phyloP scores from a whole-genome alignment of 2,113 vertebrate species.

The Pituophis catenifer region DNA sequence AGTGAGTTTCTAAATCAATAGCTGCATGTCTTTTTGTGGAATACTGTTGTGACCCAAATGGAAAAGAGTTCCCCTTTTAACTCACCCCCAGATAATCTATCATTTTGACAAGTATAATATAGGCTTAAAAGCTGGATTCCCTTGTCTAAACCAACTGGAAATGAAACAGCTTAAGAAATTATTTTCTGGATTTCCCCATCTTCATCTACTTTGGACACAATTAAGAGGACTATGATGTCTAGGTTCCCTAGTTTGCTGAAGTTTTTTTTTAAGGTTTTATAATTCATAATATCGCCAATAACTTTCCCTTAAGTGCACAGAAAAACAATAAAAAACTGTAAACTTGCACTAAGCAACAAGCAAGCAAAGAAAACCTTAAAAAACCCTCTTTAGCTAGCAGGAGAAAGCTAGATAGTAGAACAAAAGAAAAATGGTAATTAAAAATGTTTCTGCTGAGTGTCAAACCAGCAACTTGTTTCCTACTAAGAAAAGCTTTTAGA shows the following conservation, averaged over 20 bases:
- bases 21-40: neutral
- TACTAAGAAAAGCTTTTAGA: neutral
- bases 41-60: neutral
- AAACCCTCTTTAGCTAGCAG: neutral
- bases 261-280: neutral
- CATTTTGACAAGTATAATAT: constrained; percentile 2
- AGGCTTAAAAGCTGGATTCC: neutral
- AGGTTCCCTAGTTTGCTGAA: neutral
- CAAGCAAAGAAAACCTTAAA: neutral
- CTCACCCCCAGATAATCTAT: constrained; percentile 2
- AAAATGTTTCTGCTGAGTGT: neutral
- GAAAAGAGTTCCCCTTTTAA: constrained; percentile 17
- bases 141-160: neutral
- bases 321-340: neutral
- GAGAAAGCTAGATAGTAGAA: neutral
- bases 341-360: neutral
- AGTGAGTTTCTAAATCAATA: neutral
- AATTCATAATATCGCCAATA: neutral
- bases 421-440: neutral
- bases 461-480: neutral
- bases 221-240: neutral
- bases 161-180: neutral
- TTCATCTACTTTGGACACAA: neutral
- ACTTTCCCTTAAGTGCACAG: neutral
- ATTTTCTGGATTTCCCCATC: neutral